Evolutionary conservation across 2,888 invertebrate genomes (phyloP).

Genomic region (Athetis lepigone): DNA sequence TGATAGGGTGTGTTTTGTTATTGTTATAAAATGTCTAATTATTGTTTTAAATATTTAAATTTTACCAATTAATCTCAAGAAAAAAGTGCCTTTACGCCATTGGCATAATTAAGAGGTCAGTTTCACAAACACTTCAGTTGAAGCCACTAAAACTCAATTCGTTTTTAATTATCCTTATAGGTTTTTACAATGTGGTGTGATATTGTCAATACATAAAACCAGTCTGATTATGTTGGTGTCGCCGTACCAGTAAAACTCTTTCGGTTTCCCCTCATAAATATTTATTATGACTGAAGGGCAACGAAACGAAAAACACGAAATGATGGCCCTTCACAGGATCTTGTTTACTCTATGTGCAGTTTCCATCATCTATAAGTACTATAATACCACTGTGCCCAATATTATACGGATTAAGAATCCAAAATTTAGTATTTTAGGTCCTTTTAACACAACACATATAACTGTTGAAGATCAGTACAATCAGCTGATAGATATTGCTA

Average conservation of each 20-base stretch:
- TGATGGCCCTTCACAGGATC: constrained; percentile 69
- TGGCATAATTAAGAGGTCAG: no score
- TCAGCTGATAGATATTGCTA: constrained; percentile 89
- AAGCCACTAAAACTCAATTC: no score
- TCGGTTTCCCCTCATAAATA: background rate
- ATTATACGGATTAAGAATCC: constrained; percentile 69
- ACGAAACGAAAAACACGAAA: constrained; percentile 67
- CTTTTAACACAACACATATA: constrained; percentile 66
- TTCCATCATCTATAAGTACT: constrained; percentile 69
- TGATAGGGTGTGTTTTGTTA: no score
- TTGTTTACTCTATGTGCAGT: constrained; percentile 65
- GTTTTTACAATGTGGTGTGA: background rate
- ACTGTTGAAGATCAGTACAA: constrained; percentile 71
- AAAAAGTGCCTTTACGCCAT: no score
- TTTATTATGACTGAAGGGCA: constrained; percentile 66
- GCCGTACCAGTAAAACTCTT: background rate
- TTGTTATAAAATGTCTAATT: no score
- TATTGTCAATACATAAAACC: background rate
- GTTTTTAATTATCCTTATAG: background rate
- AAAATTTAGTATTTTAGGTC: constrained; percentile 72
- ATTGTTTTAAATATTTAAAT: no score
- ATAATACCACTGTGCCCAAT: constrained; percentile 50
- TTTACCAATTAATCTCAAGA: no score
- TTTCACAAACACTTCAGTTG: no score
- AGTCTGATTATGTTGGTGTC: constrained; percentile 13